These are phyloP conservation scores for Grammomys surdaster DNA, from an alignment of 2,113 vertebrate species.

Conservation along the genomic window DNA sequence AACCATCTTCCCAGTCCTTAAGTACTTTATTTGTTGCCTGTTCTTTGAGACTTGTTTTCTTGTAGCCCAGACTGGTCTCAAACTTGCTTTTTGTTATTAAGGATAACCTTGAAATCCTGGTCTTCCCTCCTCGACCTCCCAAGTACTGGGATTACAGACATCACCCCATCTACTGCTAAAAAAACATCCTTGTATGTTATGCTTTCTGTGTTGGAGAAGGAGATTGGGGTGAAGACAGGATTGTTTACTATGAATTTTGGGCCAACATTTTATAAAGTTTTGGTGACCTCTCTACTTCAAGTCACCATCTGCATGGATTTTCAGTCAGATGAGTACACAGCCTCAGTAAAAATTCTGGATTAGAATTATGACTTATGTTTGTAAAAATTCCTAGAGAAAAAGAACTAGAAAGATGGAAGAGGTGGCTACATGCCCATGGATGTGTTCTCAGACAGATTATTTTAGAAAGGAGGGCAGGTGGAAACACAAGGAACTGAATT, in stretches of 20 bases:
- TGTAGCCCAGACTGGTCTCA: neutral
- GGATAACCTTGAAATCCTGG: too few relatives aligned
- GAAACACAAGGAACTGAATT: neutral
- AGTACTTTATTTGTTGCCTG: neutral
- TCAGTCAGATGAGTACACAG: neutral
- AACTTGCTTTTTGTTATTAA: neutral
- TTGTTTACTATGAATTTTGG: neutral
- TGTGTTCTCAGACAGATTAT: neutral
- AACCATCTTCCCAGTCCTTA: neutral
- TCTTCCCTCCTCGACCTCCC: neutral
- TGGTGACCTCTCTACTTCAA: neutral
- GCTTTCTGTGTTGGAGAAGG: neutral
- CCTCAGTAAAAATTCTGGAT: neutral
- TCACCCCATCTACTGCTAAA: neutral
- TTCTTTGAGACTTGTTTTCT: neutral
- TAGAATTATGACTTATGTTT: neutral
- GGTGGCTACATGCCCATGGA: fast-evolving
- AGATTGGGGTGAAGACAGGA: neutral
- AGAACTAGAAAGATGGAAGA: neutral
- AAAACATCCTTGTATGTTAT: neutral
- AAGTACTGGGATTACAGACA: neutral
- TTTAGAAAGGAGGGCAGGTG: neutral
- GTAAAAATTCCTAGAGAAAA: neutral
- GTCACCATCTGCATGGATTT: neutral
- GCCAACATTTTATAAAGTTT: neutral